Percentiles rank a stretch among this genome's conserved stretches.
Evolutionary conservation across 2,113 vertebrate species (phyloP).

Genomic region (Mirza zaza): DNA sequence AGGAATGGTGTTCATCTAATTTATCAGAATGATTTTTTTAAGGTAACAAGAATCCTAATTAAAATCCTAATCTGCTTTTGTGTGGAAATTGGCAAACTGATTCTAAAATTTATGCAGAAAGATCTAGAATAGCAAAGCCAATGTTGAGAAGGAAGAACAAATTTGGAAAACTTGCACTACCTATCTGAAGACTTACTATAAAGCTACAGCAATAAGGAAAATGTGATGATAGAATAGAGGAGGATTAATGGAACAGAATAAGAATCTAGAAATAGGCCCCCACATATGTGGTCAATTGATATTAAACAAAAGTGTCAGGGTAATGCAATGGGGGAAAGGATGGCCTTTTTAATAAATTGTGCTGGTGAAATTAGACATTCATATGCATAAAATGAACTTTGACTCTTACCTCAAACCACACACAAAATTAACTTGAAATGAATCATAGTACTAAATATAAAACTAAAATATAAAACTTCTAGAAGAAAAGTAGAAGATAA

Average conservation of each 20-base stretch:
- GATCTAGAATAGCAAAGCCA: neutral
- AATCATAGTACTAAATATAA: neutral
- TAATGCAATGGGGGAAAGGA: neutral
- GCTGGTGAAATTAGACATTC: neutral
- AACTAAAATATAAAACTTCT: neutral
- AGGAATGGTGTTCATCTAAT: neutral
- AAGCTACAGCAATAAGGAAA: neutral
- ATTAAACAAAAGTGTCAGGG: neutral
- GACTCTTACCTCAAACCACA: neutral
- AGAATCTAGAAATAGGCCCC: neutral
- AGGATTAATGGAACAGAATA: neutral
- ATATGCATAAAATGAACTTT: neutral
- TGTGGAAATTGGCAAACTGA: neutral
- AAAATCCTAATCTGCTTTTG: neutral
- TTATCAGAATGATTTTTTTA: neutral
- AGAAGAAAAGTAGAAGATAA: neutral
- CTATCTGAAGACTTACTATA: neutral
- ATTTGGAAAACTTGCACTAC: neutral
- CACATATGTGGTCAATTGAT: neutral
- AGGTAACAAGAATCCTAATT: neutral
- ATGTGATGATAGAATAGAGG: neutral
- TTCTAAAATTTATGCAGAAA: neutral
- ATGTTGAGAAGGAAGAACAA: neutral
- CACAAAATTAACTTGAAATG: neutral
- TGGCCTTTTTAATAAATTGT: neutral